Conservation (phyloP, 2,113 vertebrate species). For the Noctilio leporinus region DNA sequence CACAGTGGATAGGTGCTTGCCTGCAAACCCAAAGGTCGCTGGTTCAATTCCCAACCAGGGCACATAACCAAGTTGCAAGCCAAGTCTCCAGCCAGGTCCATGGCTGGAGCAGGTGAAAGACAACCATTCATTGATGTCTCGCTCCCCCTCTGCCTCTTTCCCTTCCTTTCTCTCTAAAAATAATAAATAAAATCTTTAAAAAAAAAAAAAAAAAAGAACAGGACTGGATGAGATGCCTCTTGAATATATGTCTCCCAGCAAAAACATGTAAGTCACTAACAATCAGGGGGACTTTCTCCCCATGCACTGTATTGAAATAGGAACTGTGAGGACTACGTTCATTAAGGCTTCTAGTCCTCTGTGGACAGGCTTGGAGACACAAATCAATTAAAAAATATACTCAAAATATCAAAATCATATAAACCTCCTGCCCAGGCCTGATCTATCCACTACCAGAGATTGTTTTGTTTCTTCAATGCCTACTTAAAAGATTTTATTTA, state of each 20-base stretch:
- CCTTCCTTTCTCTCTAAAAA: no score
- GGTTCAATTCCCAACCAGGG: no score
- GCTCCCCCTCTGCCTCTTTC: no score
- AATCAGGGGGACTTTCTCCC: neutral
- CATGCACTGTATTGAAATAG: neutral
- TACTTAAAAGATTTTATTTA: no score
- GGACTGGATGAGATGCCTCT: neutral
- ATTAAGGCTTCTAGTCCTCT: neutral
- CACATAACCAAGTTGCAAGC: no score
- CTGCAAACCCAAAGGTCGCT: no score
- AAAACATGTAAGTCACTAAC: neutral
- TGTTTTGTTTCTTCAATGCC: neutral
- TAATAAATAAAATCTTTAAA: no score
- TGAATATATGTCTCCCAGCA: neutral
- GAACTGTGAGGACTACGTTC: fast-evolving
- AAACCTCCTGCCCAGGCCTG: neutral
- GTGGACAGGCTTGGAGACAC: neutral
- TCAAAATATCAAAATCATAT: neutral
- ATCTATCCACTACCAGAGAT: neutral
- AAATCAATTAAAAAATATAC: neutral
- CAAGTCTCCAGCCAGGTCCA: no score
- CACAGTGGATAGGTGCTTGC: no score
- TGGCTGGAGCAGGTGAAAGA: no score
- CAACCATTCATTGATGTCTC: no score
- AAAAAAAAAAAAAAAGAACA: no score